These are phyloP conservation scores for Lepidurus packardi DNA, from an alignment of 1,140 invertebrate species.

Conservation along the genomic window DNA sequence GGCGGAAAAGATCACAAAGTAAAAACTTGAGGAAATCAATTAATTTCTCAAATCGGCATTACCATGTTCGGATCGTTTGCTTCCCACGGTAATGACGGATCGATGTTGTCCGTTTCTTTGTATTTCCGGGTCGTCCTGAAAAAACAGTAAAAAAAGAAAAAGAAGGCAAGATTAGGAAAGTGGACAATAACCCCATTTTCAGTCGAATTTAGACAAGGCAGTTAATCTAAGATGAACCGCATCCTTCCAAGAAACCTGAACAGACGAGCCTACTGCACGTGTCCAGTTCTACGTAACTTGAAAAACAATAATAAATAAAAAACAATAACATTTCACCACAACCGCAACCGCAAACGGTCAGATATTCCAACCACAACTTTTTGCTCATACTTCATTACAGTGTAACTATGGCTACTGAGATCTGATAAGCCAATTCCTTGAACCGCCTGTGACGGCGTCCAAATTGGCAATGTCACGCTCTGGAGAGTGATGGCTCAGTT, in stretches of 20 bases:
- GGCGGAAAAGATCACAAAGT: not conserved
- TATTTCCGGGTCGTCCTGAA: slow-evolving; percentile 11
- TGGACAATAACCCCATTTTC: not conserved
- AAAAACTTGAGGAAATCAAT: not conserved
- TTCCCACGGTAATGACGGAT: slow-evolving; percentile 25
- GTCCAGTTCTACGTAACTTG: not conserved
- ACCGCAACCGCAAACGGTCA: not conserved
- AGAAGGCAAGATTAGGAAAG: not conserved
- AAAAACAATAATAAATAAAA: not conserved
- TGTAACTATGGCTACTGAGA: not conserved
- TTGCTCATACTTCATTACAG: not conserved
- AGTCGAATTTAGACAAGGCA: not conserved
- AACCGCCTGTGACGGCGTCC: not conserved
- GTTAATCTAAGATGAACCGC: not conserved
- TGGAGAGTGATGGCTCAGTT: not conserved
- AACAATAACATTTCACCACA: too few relatives aligned
- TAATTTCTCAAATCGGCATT: not conserved
- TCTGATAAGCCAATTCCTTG: not conserved
- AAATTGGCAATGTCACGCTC: not conserved
- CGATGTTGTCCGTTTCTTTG: not conserved
- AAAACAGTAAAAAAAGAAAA: slow-evolving; percentile 21
- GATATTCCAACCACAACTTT: not conserved
- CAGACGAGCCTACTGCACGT: not conserved
- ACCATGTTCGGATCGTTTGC: not conserved
- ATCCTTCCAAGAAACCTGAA: not conserved